These are phyloP conservation scores for Akabosia matsudoensis DNA, from an alignment of 1,140 invertebrate species.

Conservation along the genomic window DNA sequence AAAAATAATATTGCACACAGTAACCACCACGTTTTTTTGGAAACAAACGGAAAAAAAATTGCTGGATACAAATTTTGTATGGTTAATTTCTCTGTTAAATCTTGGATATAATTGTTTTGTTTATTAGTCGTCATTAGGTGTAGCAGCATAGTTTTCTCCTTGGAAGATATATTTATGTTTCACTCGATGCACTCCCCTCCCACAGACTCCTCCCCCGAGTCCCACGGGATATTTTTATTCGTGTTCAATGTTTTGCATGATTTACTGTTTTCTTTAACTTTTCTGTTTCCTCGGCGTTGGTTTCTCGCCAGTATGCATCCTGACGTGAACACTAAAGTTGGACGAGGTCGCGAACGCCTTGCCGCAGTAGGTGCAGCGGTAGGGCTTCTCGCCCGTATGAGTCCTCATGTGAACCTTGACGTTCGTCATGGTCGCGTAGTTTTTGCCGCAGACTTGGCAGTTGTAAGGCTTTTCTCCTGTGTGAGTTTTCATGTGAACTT, in stretches of 20 bases:
- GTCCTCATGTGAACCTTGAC: constrained; percentile 25
- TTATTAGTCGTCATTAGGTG: no score
- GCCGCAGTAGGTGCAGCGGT: not conserved
- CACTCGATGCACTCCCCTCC: not conserved
- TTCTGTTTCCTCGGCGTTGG: not conserved
- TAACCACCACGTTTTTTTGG: no score
- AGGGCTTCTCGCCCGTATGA: constrained; percentile 11
- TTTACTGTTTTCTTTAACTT: constrained; percentile 1
- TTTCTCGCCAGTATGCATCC: constrained; percentile 23
- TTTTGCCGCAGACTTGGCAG: constrained; percentile 10
- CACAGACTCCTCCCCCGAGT: not conserved
- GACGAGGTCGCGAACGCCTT: not conserved
- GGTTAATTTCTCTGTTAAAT: no score
- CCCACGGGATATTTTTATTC: not conserved
- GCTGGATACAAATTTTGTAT: no score
- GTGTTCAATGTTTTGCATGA: not conserved
- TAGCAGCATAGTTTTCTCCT: no score
- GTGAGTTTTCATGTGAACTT: constrained; percentile 21
- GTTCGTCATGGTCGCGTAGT: constrained; percentile 2
- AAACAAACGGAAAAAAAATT: no score
- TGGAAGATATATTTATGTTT: no score
- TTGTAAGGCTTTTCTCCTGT: constrained; percentile 15
- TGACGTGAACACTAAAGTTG: not conserved
- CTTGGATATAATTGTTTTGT: no score
- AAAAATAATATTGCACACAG: no score